Evolutionary conservation across 2,113 vertebrate genomes (phyloP).

Genomic region (Odocoileus hemionus): DNA sequence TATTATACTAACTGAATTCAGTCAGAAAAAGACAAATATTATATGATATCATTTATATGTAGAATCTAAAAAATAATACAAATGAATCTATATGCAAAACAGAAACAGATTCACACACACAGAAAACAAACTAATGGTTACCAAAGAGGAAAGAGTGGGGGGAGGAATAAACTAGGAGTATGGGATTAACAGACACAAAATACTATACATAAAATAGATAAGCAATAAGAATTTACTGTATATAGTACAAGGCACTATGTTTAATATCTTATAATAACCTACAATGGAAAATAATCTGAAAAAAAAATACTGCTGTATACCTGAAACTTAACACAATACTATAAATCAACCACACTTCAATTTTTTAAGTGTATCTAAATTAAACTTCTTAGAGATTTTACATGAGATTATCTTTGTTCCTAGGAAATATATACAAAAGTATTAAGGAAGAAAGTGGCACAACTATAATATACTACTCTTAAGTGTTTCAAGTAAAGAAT

Average conservation of each 20-base stretch:
- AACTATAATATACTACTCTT: not conserved
- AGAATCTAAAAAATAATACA: not conserved
- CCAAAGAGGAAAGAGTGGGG: not conserved
- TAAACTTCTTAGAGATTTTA: not conserved
- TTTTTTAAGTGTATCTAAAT: not conserved
- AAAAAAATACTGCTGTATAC: not conserved
- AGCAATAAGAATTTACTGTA: not conserved
- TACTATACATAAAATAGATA: not conserved
- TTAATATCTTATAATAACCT: not conserved
- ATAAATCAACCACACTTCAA: not conserved
- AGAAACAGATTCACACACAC: not conserved
- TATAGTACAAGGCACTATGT: not conserved
- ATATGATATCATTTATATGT: not conserved
- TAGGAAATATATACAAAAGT: not conserved
- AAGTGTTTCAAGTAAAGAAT: not conserved
- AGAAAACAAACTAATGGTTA: not conserved
- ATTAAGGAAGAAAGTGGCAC: not conserved
- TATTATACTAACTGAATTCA: not conserved
- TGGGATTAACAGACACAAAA: not conserved
- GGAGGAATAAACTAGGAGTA: not conserved
- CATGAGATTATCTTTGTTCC: not conserved
- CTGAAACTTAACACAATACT: not conserved
- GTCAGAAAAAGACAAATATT: not conserved
- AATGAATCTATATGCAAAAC: not conserved
- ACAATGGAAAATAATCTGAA: not conserved